Conservation (phyloP, 2,888 invertebrate genomes). For the Folsomia manolachei region DNA sequence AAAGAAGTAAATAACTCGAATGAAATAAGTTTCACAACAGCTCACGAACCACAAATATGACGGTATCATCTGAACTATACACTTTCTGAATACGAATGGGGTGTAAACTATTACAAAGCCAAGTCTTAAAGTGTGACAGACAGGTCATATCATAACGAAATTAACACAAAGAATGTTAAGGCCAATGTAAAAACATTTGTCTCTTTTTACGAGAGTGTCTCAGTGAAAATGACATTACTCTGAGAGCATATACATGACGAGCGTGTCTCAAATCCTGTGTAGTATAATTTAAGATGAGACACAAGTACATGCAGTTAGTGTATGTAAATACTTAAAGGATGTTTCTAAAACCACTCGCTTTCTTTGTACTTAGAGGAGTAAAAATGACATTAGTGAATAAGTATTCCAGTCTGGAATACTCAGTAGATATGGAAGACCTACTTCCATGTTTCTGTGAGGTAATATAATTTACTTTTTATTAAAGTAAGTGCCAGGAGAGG, state of each 20-base stretch:
- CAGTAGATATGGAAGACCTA: too few relatives aligned
- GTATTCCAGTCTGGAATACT: too few relatives aligned
- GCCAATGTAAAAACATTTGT: conserved; percentile 1
- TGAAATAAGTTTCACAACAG: too few relatives aligned
- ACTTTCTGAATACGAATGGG: neutral
- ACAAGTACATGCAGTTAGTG: neutral
- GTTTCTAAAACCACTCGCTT: neutral
- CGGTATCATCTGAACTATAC: too few relatives aligned
- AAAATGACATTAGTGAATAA: neutral
- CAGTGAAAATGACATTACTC: neutral
- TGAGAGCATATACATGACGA: neutral
- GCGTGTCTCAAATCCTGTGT: neutral
- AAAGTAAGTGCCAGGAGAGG: too few relatives aligned
- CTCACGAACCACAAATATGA: too few relatives aligned
- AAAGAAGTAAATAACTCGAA: too few relatives aligned
- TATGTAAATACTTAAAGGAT: neutral
- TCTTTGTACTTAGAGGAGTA: neutral
- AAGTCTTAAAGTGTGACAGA: too few relatives aligned
- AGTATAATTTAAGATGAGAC: too few relatives aligned
- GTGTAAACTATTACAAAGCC: neutral
- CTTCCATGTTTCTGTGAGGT: too few relatives aligned
- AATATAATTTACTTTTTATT: too few relatives aligned
- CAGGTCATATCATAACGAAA: neutral
- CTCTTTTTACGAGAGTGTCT: conserved; percentile 5
- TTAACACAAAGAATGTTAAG: neutral